Conservation (phyloP, 2,797 vertebrate genomes). For the Sebastolobus altivelis region DNA sequence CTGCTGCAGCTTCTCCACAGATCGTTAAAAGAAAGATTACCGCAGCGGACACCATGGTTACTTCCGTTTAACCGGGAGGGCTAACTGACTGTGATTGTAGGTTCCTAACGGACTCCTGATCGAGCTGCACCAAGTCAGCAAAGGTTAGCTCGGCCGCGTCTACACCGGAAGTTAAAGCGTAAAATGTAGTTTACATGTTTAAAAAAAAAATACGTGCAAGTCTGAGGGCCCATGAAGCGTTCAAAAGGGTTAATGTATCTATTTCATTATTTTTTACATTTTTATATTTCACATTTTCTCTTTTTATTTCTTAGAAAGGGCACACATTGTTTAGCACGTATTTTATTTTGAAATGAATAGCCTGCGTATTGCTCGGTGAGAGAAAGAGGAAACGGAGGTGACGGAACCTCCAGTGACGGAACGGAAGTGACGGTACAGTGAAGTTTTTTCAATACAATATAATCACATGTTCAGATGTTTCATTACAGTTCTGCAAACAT, state of each 20-base stretch:
- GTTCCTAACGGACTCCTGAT: no score
- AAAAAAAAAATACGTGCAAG: accelerated
- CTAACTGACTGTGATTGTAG: no score
- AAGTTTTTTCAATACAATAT: no score
- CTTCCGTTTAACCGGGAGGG: neutral
- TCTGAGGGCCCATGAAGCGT: accelerated
- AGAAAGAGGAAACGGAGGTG: slow-evolving; percentile 7
- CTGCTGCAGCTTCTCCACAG: slow-evolving; percentile 28
- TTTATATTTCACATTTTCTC: accelerated
- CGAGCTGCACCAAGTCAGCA: neutral
- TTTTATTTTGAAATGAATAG: slow-evolving; percentile 24
- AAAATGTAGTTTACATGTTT: accelerated
- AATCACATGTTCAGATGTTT: no score
- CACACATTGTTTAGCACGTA: accelerated
- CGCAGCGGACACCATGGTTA: slow-evolving; percentile 38
- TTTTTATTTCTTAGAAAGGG: accelerated
- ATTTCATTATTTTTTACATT: neutral
- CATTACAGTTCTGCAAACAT: no score
- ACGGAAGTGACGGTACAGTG: no score
- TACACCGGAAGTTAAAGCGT: neutral
- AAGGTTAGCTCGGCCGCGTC: neutral
- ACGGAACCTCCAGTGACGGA: neutral
- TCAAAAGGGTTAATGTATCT: neutral
- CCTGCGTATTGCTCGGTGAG: neutral
- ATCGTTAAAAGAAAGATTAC: slow-evolving; percentile 40